A percentile compares a stretch with the other conserved stretches of the same genome.
Evolutionary conservation across 2,113 vertebrate species (phyloP).

Genomic region (Phyllopteryx taeniolatus): DNA sequence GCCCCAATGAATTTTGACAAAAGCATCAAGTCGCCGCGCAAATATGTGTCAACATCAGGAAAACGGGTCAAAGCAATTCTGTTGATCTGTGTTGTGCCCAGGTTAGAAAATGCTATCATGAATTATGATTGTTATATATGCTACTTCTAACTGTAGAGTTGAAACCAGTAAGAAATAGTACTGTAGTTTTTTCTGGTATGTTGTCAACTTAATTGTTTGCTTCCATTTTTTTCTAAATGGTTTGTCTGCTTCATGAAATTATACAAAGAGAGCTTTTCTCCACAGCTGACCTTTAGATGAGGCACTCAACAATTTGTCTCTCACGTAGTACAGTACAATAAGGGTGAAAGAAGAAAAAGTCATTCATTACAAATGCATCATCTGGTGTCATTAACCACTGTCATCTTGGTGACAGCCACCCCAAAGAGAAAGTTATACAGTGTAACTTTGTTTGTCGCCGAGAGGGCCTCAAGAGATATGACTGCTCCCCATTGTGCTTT

Average conservation of each 20-base stretch:
- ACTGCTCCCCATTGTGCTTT: constrained; percentile 48
- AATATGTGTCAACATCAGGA: neutral
- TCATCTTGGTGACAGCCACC: neutral
- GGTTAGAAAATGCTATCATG: no score
- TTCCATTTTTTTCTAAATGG: no score
- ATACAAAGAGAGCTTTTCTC: neutral
- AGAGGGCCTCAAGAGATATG: constrained; percentile 19
- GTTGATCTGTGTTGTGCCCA: neutral
- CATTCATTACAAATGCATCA: constrained; percentile 3
- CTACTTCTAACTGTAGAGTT: no score
- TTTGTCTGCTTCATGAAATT: neutral
- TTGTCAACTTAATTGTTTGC: no score
- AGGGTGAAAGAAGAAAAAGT: neutral
- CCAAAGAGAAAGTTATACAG: neutral
- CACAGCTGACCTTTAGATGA: constrained; percentile 19
- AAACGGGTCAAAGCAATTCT: neutral
- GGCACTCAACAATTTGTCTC: constrained; percentile 13
- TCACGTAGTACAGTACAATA: neutral
- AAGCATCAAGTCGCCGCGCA: neutral
- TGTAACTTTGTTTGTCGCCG: constrained; percentile 18
- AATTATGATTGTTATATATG: no score
- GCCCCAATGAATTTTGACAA: neutral
- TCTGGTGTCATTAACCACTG: constrained; percentile 2
- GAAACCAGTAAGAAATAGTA: no score
- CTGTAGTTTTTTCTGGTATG: no score